Percentiles rank a stretch among this genome's conserved stretches.
These are phyloP conservation scores for Bambusicola thoracicus DNA, from an alignment of 2,113 vertebrate species.

Conservation along the genomic window DNA sequence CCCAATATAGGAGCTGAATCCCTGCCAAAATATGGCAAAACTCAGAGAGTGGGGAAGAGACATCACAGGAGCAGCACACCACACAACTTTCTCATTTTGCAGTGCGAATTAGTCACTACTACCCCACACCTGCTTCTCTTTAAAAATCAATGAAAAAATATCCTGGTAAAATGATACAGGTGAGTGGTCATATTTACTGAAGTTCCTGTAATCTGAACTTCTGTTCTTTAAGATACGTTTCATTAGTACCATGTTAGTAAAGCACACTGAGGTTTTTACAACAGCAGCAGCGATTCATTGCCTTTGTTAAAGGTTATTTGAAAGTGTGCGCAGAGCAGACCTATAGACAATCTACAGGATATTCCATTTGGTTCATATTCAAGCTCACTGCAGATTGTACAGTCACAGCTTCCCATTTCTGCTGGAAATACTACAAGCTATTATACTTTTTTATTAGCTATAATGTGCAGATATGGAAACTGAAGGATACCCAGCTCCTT, in stretches of 20 bases:
- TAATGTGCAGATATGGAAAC: slow-evolving; percentile 57
- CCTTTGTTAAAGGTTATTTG: slow-evolving; percentile 74
- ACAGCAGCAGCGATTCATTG: slow-evolving; percentile 27
- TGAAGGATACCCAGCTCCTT: slow-evolving; percentile 34
- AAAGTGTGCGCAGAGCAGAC: slow-evolving; percentile 49
- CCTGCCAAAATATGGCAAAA: slow-evolving; percentile 44
- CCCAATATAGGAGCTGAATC: slow-evolving; percentile 23
- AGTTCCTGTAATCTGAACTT: slow-evolving; percentile 50
- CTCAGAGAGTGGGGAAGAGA: slow-evolving; percentile 3
- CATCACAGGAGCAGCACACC: slow-evolving; percentile 41
- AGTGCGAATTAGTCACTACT: not conserved
- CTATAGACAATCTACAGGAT: slow-evolving; percentile 64
- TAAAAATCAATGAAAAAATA: slow-evolving; percentile 65
- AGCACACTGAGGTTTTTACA: slow-evolving; percentile 51
- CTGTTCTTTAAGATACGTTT: slow-evolving; percentile 42
- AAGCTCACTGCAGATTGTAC: slow-evolving; percentile 10
- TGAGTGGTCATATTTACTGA: slow-evolving; percentile 43
- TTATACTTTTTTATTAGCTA: slow-evolving; percentile 42
- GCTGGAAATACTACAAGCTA: slow-evolving; percentile 26
- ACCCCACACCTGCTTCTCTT: slow-evolving; percentile 23
- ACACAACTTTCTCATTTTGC: slow-evolving; percentile 14
- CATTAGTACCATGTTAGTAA: slow-evolving; percentile 60
- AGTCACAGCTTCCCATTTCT: slow-evolving; percentile 46
- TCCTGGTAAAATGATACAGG: slow-evolving; percentile 32
- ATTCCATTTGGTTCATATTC: slow-evolving; percentile 29